Base-by-base conservation (phyloP, 2,888 invertebrate genomes). In the Acleris laterana region DNA sequence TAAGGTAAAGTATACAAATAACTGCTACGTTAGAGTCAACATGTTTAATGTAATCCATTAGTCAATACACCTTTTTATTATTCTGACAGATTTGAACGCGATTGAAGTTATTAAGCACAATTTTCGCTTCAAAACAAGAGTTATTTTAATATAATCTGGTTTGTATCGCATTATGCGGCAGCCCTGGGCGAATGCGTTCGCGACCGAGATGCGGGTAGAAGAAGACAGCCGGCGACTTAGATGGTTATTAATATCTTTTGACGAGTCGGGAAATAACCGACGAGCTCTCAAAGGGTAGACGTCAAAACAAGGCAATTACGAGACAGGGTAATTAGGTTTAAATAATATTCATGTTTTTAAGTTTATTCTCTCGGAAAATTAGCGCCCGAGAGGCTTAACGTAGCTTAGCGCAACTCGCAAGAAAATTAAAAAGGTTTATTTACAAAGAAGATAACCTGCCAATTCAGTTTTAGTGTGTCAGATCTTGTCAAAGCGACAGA, bases 261-360 rank as follows among this genome's bases (percentile, higher is more conserved):
- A 86, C 80, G 79, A 83, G 83, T 87, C 84, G 82, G 80, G 82
- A 89, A 90, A 88, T 87, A 85, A 83, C 85, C 85, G 87, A 82
- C 84, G 83, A 80, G 80, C 84, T 76, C 84, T 90, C 90, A 90
- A 90, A 92, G 90, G 86, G 89, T 90, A 87, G 81, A 89, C 89
- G 86, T 89, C 90, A 91, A 90, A 92, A 92, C 90, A 91, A 87
- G 86, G 86, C 89, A 91, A 92, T 93, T 90, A 91, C 82, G 83
- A 85, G 85, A 89, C 85, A 84, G 84, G 85, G 86, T 91, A 92
- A 91, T 92, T 89, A 88, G 85, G 85, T 90, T 87, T 87, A 84
- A 82, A 82, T 88, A 85, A 88, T 86, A 84, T 88, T 80, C 81
- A 83, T 81, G 79, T 81, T 85, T 81, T 79, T 72, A 71, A 74